Conservation (phyloP, 1,140 invertebrate genomes). For the Neotoxoptera formosana region DNA sequence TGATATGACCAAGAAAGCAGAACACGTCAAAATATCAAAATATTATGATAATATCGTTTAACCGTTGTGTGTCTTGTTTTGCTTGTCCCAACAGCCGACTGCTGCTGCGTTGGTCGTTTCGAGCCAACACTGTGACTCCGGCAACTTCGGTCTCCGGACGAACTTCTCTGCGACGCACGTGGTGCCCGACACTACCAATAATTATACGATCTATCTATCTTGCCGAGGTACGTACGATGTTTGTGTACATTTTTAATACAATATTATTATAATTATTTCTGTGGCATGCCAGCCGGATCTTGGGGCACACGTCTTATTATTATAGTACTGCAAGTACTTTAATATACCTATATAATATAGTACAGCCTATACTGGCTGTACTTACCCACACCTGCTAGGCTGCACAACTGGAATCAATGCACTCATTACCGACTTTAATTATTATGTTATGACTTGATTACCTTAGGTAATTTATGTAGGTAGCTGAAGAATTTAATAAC, state of each 20-base stretch:
- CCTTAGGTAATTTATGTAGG: too few relatives aligned
- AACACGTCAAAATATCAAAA: neutral
- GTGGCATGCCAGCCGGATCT: neutral
- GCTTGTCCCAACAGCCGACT: neutral
- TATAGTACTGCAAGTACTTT: neutral
- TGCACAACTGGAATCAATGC: neutral
- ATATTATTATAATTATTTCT: neutral
- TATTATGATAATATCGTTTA: neutral
- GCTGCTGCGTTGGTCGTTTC: neutral
- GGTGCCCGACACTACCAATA: neutral
- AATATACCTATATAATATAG: too few relatives aligned
- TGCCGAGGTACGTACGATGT: neutral
- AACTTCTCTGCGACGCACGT: neutral
- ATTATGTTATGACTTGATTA: neutral
- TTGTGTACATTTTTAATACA: neutral
- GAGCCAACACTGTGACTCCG: neutral
- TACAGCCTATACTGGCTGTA: neutral
- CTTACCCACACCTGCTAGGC: neutral
- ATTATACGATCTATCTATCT: neutral
- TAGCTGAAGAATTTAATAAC: neutral
- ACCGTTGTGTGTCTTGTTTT: neutral
- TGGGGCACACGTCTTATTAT: neutral
- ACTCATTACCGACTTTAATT: neutral
- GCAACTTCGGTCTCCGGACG: neutral
- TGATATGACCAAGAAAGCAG: neutral